These are phyloP conservation scores for Mizuhopecten yessoensis DNA, from an alignment of 1,140 invertebrate genomes.

Conservation along the genomic window DNA sequence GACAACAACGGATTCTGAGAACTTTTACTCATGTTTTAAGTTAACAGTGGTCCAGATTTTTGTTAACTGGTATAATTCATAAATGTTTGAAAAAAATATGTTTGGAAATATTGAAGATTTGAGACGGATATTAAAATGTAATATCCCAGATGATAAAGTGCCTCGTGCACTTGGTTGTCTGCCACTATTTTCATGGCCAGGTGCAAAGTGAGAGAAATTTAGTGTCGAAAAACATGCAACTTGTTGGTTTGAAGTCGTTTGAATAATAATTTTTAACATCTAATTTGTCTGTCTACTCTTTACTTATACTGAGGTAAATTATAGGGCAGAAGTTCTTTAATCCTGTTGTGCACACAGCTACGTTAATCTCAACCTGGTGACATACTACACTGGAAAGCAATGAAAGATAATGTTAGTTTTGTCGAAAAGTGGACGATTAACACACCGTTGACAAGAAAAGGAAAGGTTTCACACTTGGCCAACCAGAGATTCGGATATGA, in stretches of 20 bases:
- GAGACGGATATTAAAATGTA: no score
- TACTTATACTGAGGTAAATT: not conserved
- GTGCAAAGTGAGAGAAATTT: not conserved
- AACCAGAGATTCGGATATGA: not conserved
- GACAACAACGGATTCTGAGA: no score
- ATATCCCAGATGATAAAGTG: no score
- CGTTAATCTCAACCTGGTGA: not conserved
- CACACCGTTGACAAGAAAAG: slow-evolving; percentile 6
- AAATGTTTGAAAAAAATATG: no score
- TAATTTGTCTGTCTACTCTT: not conserved
- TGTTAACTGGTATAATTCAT: no score
- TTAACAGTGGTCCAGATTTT: no score
- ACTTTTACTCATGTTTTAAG: no score
- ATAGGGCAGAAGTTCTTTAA: not conserved
- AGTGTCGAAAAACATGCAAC: not conserved
- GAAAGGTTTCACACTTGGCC: not conserved
- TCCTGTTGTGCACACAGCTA: not conserved
- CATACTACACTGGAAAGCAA: not conserved
- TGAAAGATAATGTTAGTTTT: slow-evolving; percentile 30
- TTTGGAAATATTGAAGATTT: no score
- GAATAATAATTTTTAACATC: slow-evolving; percentile 16
- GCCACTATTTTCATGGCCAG: not conserved
- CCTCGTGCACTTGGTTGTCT: not conserved
- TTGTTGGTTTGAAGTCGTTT: not conserved
- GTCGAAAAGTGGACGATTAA: not conserved